These are phyloP conservation scores for Astreopora myriophthalma DNA, from an alignment of 64 coral and sea anemone genomes.

Conservation along the genomic window DNA sequence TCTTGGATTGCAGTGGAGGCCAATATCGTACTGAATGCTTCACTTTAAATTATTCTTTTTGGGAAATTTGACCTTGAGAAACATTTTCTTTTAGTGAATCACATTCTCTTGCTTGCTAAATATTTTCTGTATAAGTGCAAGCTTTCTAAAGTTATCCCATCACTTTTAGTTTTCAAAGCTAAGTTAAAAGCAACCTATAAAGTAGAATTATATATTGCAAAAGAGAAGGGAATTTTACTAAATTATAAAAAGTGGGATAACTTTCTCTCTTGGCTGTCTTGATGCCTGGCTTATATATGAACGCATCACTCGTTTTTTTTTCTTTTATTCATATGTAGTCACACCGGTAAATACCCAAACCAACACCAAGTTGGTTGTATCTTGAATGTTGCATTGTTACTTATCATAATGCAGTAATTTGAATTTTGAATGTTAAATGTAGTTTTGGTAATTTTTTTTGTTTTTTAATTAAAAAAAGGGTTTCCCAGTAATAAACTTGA, in stretches of 20 bases:
- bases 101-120: background rate
- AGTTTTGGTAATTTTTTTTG: no score
- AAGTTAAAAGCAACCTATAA: background rate
- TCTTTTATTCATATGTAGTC: no score
- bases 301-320: no score
- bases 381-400: no score
- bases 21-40: background rate
- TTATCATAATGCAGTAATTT: no score
- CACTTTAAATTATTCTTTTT: background rate
- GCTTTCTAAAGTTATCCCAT: background rate
- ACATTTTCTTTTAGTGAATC: background rate
- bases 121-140: background rate
- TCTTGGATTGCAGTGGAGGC: background rate
- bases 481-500: no score
- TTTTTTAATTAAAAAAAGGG: no score
- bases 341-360: no score
- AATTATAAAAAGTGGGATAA: background rate
- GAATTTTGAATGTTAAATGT: no score
- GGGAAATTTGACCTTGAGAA: background rate
- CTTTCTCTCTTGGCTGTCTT: background rate
- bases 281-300: no score
- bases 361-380: no score
- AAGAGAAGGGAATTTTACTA: background rate
- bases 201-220: background rate
- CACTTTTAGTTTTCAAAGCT: background rate